These are phyloP conservation scores for Ophthalmolycus amberensis DNA, from an alignment of 2,113 vertebrate species.

Conservation along the genomic window DNA sequence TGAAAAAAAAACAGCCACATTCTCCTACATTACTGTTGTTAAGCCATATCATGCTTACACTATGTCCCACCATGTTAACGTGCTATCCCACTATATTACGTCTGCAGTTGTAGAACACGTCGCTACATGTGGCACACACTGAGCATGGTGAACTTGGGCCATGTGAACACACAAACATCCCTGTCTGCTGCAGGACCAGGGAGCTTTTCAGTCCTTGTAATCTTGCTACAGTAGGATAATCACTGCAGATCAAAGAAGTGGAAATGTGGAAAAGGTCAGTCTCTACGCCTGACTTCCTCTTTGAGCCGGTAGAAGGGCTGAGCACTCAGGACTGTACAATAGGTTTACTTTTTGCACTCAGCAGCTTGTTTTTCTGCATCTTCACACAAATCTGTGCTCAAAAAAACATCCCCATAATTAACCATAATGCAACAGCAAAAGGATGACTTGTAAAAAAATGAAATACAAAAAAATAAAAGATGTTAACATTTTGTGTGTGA, in stretches of 20 bases:
- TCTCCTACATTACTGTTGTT: neutral
- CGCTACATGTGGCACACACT: neutral
- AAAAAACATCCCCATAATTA: neutral
- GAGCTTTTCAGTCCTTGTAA: conserved; percentile 17
- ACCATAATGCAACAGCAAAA: neutral
- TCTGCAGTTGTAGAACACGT: neutral
- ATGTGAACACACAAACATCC: neutral
- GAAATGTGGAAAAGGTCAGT: conserved; percentile 2
- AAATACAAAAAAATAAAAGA: neutral
- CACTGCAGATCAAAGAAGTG: conserved; percentile 14
- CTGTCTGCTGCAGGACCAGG: neutral
- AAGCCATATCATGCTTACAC: neutral
- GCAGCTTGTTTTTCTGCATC: neutral
- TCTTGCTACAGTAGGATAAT: conserved; percentile 14
- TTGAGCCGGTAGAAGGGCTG: neutral
- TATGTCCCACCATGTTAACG: neutral
- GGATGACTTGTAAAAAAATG: neutral
- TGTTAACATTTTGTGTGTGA: neutral
- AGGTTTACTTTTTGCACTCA: neutral
- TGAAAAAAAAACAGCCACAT: neutral
- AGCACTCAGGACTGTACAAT: neutral
- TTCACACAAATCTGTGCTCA: neutral
- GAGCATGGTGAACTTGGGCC: neutral
- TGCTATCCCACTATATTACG: neutral
- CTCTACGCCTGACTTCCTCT: conserved; percentile 15